Conservation (phyloP, 2,113 vertebrate species). For the Alces alces region DNA sequence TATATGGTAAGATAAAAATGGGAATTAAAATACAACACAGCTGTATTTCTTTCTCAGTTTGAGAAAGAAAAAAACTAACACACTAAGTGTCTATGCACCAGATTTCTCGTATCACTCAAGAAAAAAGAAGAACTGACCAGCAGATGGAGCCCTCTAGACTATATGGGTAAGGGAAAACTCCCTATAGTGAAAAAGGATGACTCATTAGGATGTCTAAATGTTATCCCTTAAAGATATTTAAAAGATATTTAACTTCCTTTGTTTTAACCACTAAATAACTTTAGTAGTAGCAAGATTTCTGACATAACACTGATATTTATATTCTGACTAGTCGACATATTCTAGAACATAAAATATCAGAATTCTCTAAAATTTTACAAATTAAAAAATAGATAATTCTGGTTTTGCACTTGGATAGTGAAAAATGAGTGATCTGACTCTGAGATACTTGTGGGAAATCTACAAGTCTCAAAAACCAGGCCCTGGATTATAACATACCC, state of each 20-base stretch:
- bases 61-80: not conserved
- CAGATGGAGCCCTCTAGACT: not conserved
- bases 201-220: not conserved
- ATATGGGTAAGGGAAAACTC: not conserved
- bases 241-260: not conserved
- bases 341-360: not conserved
- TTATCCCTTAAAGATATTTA: not conserved
- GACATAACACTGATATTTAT: not conserved
- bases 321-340: not conserved
- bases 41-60: too few relatives aligned
- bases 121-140: not conserved
- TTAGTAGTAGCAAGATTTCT: not conserved
- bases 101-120: not conserved
- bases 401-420: not conserved
- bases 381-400: not conserved
- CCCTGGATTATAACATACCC: not conserved
- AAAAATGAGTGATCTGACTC: not conserved
- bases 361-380: not conserved
- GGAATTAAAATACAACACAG: not conserved
- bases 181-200: not conserved
- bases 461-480: not conserved
- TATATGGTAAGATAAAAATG: not conserved
- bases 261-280: not conserved
- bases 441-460: not conserved
- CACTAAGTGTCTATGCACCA: not conserved